Evolutionary conservation across 2,888 invertebrate genomes (phyloP), one percentile per base, ranked within the genome.

Genomic region (Octonoba sinensis): DNA sequence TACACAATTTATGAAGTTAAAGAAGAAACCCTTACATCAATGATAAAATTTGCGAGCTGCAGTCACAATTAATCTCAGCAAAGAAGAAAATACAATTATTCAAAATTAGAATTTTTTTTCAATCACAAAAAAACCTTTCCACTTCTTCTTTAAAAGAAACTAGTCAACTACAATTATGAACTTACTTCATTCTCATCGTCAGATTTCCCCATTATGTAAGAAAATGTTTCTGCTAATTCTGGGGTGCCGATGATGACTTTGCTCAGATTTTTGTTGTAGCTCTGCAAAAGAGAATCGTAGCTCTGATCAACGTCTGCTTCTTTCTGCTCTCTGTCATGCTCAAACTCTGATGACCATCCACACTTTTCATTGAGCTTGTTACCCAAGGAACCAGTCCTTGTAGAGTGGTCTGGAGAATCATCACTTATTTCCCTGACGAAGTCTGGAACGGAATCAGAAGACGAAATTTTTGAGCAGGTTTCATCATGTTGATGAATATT

Each of bases 271-370:
- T 72, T 79, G 56, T 83, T 83, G 85, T 92, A 92, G 86, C 91
- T 91, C 85, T 91, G 90, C 44, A 92, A 89, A 49, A 92, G 88
- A 3, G 91, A 90, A 85, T 92, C 91, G 85, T 91, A 92, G 84
- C 92, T 92, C 54, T 90, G 88, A 67, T 76, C 76, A 20, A 57
- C 24, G 13, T 18, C 66, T 71, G 82, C 69, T 44, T 85, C 74
- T 27, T 51, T 36, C 16, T 66, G 62, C 8, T 81, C 74, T 16
- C 46, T 20, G 44, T 85, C 85, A 20, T 65, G 22, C 20, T 85
- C 86, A 72, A 85, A 85, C 0, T 84, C 76, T 18, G 86, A 86
- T 1, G 86, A 86, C 87, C 87, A 87, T 8, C 87, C 86, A 18
- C 71, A 75, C 22, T 84, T 73, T 24, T 74, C 81, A 22, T 62